A percentile compares a stretch with the other conserved stretches of the same genome.
Conservation (phyloP, 2,797 vertebrate genomes). For the Phrynocephalus guinanensis region DNA sequence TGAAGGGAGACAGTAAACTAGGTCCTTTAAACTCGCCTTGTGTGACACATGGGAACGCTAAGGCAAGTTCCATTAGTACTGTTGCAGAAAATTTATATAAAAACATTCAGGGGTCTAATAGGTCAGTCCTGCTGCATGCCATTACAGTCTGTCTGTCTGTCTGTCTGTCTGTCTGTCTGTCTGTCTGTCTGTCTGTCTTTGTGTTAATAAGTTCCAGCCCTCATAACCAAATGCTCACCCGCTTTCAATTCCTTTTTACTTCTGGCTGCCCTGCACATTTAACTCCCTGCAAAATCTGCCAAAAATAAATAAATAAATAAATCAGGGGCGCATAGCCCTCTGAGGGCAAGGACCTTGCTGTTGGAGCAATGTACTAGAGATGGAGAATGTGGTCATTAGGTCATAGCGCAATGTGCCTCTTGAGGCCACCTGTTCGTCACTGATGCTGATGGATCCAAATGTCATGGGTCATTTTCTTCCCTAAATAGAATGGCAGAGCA, state of each 20-base stretch:
- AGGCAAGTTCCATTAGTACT: conserved; percentile 7
- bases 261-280: not conserved
- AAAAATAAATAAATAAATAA: not conserved
- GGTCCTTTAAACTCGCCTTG: not conserved
- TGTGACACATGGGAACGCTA: not conserved
- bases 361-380: not conserved
- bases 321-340: not conserved
- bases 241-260: not conserved
- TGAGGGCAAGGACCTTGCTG: conserved; percentile 3
- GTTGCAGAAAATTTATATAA: not conserved
- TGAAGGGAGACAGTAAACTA: conserved; percentile 31
- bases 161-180: too few relatives aligned
- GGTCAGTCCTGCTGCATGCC: not conserved
- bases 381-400: conserved; percentile 1
- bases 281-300: not conserved
- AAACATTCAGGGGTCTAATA: not conserved
- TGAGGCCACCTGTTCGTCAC: not conserved
- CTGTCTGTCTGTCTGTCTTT: too few relatives aligned
- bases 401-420: not conserved
- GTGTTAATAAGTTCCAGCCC: not conserved
- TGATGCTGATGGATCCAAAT: not conserved
- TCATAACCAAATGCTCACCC: not conserved
- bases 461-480: not conserved
- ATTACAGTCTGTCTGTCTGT: not conserved
- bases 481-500: not conserved